Evolutionary conservation across 2,113 vertebrate species (phyloP), one percentile per base, ranked within the genome.

Genomic region (Stigmatopora argus): DNA sequence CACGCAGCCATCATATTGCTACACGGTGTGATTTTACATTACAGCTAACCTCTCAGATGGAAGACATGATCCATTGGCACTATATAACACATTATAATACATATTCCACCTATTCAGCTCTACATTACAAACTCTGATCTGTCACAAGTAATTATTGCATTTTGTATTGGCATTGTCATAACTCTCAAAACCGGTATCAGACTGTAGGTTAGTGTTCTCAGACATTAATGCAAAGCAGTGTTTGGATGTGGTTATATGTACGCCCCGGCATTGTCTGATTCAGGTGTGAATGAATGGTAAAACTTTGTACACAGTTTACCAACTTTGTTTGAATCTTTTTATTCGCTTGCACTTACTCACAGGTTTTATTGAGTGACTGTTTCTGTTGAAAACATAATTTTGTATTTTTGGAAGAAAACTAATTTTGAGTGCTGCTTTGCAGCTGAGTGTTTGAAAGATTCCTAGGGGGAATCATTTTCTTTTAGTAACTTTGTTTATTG

Each of bases 401-500:
- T 17, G 53, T 56, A 56, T 56, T 31, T 56, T 31, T 56, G 14
- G 14, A 56, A 56, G 23, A 14, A 31, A 56, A 56, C 14, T 31
- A 56, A 56, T 31, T 7, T 13, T 56, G 12, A 56, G 57, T 31
- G 31, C 31, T 15, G 26, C 9, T 60, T 60, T 35, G 18, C 57
- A 60, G 57, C 9, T 19, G 35, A 38, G 13, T 14, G 31, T 45
- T 21, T 45, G 11, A 45, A 15, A 13, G 10, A 52, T 66, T 75
- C 67, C 76, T 77, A 23, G 61, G 57, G 75, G 76, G 65, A 69
- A 72, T 63, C 67, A 69, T 63, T 46, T 70, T 80, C 73, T 74
- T 72, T 66, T 67, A 68, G 76, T 77, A 83, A 83, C 78, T 81
- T 85, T 81, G 81, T 87, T 85, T 87, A 85, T 76, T 78, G 72